Evolutionary conservation across 92 coral and sea anemone genomes (phyloP).

Genomic region (Epizoanthus fatuus): DNA sequence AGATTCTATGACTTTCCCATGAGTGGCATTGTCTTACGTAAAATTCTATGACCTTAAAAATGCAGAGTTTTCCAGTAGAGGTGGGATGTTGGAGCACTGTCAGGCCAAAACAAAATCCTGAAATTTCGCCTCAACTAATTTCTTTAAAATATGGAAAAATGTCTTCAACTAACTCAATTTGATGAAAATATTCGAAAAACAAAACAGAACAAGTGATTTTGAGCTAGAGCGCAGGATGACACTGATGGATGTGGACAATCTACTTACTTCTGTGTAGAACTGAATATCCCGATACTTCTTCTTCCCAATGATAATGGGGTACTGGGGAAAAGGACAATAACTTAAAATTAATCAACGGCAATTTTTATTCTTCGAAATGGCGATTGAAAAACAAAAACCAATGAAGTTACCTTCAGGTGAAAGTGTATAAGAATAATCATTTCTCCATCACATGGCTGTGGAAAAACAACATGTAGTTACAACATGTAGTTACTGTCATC

Average conservation of each 20-base stretch:
- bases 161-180: too few species aligned
- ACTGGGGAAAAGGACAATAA: conserved; percentile 45
- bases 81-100: neutral
- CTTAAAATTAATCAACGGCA: neutral
- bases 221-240: neutral
- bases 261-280: conserved; percentile 96
- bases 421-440: conserved; percentile 98
- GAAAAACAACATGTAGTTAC: neutral
- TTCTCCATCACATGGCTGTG: conserved; percentile 98
- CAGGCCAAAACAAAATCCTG: neutral
- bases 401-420: conserved; percentile 89
- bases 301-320: conserved; percentile 98
- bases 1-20: too few species aligned
- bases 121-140: too few species aligned
- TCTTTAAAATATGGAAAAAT: too few species aligned
- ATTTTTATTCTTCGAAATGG: neutral
- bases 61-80: too few species aligned
- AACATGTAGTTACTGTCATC: neutral
- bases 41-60: too few species aligned
- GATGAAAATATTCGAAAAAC: too few species aligned
- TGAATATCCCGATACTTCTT: conserved; percentile 99
- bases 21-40: too few species aligned
- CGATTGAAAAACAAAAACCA: neutral
- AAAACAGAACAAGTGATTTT: neutral
- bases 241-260: too few species aligned